These are phyloP conservation scores for Clarias fuscus DNA, from an alignment of 2,797 vertebrate species.

Conservation along the genomic window DNA sequence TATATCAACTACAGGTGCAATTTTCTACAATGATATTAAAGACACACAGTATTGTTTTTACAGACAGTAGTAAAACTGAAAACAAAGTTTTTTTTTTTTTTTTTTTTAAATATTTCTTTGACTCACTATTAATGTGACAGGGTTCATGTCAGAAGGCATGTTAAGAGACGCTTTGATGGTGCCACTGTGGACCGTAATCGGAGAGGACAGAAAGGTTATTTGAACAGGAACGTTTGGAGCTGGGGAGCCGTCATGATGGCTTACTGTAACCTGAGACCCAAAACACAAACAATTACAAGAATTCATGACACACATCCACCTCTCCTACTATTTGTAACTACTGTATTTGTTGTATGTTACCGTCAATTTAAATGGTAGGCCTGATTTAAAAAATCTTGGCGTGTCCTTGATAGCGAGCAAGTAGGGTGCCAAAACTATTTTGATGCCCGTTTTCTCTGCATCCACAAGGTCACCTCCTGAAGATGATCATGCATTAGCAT, in stretches of 20 bases:
- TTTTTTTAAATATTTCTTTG: background rate
- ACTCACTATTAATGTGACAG: constrained; percentile 65
- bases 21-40: background rate
- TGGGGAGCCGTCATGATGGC: constrained; percentile 69
- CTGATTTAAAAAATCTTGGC: constrained; percentile 72
- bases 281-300: background rate
- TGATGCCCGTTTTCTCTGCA: constrained; percentile 73
- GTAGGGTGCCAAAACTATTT: constrained; percentile 72
- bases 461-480: constrained; percentile 78
- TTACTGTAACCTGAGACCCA: constrained; percentile 67
- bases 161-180: constrained; percentile 57
- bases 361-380: constrained; percentile 71
- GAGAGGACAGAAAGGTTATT: constrained; percentile 53
- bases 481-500: background rate
- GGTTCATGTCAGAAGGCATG: constrained; percentile 42
- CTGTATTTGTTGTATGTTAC: constrained; percentile 58
- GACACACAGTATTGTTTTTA: background rate
- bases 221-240: constrained; percentile 62
- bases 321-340: background rate
- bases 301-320: background rate
- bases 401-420: constrained; percentile 68
- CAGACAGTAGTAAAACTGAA: background rate
- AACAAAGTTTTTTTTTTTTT: no score
- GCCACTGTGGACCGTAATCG: constrained; percentile 42
- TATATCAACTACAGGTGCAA: background rate